These are phyloP conservation scores for Chionoecetes opilio DNA, from an alignment of 1,140 invertebrate species.

Conservation along the genomic window DNA sequence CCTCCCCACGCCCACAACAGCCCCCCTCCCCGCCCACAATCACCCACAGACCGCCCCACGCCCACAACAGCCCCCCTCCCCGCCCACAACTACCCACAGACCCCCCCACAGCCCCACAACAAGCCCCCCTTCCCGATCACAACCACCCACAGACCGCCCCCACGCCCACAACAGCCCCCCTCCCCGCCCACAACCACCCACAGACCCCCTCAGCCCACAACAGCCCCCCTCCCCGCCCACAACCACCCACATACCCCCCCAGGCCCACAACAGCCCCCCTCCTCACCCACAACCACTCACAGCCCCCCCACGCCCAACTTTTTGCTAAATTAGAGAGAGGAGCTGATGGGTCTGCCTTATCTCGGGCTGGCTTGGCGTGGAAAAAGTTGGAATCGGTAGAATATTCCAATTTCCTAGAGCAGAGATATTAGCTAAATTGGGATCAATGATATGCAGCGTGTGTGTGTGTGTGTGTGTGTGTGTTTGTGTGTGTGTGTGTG, in stretches of 20 bases:
- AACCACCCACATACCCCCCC: background rate
- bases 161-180: background rate
- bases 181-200: too few species aligned
- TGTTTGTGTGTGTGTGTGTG: background rate
- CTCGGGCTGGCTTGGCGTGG: background rate
- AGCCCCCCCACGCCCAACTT: background rate
- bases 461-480: background rate
- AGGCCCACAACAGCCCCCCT: background rate
- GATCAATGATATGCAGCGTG: background rate
- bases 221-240: too few species aligned
- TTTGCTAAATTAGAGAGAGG: background rate
- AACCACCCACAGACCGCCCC: too few species aligned
- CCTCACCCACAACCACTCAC: background rate
- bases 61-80: background rate
- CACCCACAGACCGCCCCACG: background rate
- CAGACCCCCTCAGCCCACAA: too few species aligned
- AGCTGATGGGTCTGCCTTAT: background rate
- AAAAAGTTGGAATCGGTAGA: constrained; percentile 32
- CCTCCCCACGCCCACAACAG: too few species aligned
- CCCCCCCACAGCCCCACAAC: too few species aligned
- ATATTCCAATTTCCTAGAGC: background rate
- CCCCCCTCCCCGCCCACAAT: background rate
- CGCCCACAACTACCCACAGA: background rate
- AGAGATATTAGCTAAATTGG: background rate
- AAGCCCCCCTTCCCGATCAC: too few species aligned